Conservation (phyloP, 35 echinoderm and acorn worm species). For the Lytechinus variegatus region DNA sequence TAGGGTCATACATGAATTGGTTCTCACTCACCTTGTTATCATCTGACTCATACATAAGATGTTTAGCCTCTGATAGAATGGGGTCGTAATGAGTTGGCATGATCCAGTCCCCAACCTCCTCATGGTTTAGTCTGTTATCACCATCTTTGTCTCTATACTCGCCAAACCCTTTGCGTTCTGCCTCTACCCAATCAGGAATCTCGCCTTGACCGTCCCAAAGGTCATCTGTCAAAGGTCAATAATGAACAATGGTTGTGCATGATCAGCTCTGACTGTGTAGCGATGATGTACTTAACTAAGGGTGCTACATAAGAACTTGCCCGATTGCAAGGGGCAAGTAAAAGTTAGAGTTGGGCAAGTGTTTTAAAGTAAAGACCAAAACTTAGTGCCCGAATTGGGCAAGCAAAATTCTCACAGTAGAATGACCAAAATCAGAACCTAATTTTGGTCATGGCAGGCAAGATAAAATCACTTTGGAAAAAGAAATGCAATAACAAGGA, state of each 20-base stretch:
- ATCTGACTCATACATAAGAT: conserved; percentile 79
- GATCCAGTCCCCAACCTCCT: conserved; percentile 73
- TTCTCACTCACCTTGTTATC: conserved; percentile 62
- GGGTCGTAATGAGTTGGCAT: conserved; percentile 72
- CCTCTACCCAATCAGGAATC: conserved; percentile 69
- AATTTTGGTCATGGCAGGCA: too few relatives aligned
- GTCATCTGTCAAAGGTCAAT: conserved; percentile 47
- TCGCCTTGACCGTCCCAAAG: conserved; percentile 3
- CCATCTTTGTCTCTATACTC: conserved; percentile 66
- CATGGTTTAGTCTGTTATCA: conserved; percentile 66
- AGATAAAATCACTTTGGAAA: too few relatives aligned
- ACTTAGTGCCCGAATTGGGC: too few relatives aligned
- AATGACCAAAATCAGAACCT: too few relatives aligned
- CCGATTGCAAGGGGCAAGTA: too few relatives aligned
- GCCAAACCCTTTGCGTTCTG: conserved; percentile 67
- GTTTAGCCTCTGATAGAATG: conserved; percentile 70
- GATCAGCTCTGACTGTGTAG: background rate
- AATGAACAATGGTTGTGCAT: background rate
- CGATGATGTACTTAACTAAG: too few relatives aligned
- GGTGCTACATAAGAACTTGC: too few relatives aligned
- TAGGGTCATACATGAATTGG: background rate
- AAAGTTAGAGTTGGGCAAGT: too few relatives aligned
- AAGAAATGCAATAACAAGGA: too few relatives aligned
- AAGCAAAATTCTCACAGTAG: too few relatives aligned
- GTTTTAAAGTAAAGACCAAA: too few relatives aligned